Conservation (phyloP, 2,888 invertebrate genomes). For the Smittia aterrima region DNA sequence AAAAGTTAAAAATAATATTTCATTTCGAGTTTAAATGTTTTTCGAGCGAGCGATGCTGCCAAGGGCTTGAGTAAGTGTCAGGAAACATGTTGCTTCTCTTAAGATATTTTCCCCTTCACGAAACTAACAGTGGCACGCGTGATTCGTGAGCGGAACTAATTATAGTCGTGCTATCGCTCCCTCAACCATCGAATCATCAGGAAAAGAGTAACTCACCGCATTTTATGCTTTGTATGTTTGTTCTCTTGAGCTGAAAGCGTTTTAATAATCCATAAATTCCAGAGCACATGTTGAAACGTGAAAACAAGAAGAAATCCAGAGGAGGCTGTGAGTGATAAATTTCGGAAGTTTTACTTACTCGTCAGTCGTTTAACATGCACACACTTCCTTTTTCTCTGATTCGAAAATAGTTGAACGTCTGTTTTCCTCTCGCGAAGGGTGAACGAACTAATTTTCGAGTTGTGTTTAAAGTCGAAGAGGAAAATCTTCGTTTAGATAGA, state of each 20-base stretch:
- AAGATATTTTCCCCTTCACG: not conserved
- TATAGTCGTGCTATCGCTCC: slow-evolving; percentile 4
- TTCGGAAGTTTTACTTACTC: slow-evolving; percentile 18
- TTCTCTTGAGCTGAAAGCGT: not conserved
- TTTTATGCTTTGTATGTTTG: not conserved
- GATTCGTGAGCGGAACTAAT: slow-evolving; percentile 29
- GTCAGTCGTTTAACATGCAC: not conserved
- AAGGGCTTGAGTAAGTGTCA: not conserved
- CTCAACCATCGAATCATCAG: not conserved
- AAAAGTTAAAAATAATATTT: slow-evolving; percentile 22
- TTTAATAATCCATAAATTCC: slow-evolving; percentile 37
- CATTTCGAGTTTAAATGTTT: not conserved
- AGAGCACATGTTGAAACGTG: slow-evolving; percentile 37
- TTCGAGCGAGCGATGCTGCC: not conserved
- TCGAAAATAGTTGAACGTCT: not conserved
- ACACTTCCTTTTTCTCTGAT: slow-evolving; percentile 7
- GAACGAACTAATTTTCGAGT: slow-evolving; percentile 9
- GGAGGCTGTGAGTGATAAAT: not conserved
- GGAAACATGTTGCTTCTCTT: slow-evolving; percentile 38
- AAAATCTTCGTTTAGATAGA: not conserved
- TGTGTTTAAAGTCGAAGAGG: not conserved
- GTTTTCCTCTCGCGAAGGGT: slow-evolving; percentile 1
- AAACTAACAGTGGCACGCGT: slow-evolving; percentile 33
- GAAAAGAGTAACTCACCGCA: not conserved
- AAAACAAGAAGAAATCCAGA: slow-evolving; percentile 15